A percentile compares a stretch with the other conserved stretches of the same genome.
Conservation (phyloP, 2,113 vertebrate genomes). For the Sorex fumeus region DNA sequence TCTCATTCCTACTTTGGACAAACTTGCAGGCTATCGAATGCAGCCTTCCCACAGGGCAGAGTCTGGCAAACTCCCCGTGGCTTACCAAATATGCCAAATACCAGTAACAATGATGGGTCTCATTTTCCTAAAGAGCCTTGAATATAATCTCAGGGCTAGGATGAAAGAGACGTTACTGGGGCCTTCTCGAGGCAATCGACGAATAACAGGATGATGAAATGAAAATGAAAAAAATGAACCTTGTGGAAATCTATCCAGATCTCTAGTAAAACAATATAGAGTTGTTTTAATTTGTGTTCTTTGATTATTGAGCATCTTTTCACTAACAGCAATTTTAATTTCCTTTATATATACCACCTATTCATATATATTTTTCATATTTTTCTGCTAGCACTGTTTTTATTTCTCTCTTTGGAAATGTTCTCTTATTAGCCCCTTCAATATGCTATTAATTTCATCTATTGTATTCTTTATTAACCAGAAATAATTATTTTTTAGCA, state of each 20-base stretch:
- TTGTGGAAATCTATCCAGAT: not conserved
- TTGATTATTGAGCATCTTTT: not conserved
- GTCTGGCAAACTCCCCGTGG: no score
- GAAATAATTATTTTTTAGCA: conserved; percentile 28
- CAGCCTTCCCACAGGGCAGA: no score
- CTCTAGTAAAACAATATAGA: not conserved
- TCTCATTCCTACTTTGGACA: no score
- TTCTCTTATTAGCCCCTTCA: not conserved
- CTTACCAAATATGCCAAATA: no score
- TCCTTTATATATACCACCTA: conserved; percentile 20
- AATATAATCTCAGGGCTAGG: no score
- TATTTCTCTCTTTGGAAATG: not conserved
- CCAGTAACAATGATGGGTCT: no score
- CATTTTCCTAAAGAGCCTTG: no score
- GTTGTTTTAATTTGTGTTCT: conserved; percentile 7
- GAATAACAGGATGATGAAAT: no score
- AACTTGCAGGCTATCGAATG: no score
- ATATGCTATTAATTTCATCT: not conserved
- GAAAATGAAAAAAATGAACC: not conserved
- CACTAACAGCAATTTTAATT: not conserved
- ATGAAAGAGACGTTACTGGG: no score
- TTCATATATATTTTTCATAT: not conserved
- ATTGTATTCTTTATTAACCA: not conserved
- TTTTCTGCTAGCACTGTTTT: not conserved
- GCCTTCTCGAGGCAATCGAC: no score